phyloP scores from a whole-genome alignment of 2,888 invertebrate genomes.

The Eumerus sabulonum region DNA sequence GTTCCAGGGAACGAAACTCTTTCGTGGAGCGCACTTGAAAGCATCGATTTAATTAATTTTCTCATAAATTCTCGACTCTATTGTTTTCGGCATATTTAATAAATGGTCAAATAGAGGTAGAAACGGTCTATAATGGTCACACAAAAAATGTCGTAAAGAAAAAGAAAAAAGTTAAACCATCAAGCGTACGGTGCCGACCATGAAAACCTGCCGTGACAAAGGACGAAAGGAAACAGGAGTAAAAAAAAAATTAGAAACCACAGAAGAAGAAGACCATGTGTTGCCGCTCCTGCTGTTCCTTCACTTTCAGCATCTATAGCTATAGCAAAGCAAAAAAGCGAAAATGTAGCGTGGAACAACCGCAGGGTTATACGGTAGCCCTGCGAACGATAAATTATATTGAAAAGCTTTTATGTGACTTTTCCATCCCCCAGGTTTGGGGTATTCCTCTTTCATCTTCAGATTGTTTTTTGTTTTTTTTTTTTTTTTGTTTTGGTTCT shows the following conservation, averaged over 20 bases:
- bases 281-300: slow-evolving; percentile 18
- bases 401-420: slow-evolving; percentile 67
- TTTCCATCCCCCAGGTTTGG: slow-evolving; percentile 43
- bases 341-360: slow-evolving; percentile 43
- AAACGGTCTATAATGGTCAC: slow-evolving; percentile 16
- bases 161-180: neutral
- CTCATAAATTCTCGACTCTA: slow-evolving; percentile 70
- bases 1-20: neutral
- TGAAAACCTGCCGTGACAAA: slow-evolving; percentile 18
- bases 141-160: slow-evolving; percentile 15
- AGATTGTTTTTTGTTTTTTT: too few relatives aligned
- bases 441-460: slow-evolving; percentile 20
- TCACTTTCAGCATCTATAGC: too few relatives aligned
- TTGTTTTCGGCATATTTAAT: slow-evolving; percentile 72
- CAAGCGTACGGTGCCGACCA: slow-evolving; percentile 2
- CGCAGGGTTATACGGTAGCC: slow-evolving; percentile 30
- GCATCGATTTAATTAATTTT: slow-evolving; percentile 73
- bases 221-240: slow-evolving; percentile 13
- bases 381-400: slow-evolving; percentile 59
- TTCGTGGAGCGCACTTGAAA: slow-evolving; percentile 52
- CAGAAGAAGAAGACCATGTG: slow-evolving; percentile 21
- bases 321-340: too few relatives aligned
- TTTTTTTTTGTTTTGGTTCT: slow-evolving; percentile 7
- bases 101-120: slow-evolving; percentile 63
- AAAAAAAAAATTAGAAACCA: neutral